Evolutionary conservation across 2,797 vertebrate species (phyloP).

Genomic region (Mus caroli): DNA sequence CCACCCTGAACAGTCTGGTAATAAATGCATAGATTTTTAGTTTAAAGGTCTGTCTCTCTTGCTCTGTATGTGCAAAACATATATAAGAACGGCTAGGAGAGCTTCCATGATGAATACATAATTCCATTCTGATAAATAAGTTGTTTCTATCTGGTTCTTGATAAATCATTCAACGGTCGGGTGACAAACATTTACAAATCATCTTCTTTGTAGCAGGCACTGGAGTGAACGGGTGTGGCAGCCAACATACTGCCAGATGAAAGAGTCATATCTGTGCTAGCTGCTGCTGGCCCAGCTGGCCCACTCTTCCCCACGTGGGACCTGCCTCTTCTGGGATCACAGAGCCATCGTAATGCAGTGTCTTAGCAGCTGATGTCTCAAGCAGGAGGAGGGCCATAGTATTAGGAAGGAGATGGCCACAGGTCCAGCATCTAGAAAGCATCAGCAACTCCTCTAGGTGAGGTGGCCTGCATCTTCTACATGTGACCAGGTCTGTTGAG

Average conservation of each 20-base stretch:
- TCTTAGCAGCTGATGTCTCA: constrained; percentile 34
- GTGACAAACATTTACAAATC: not conserved
- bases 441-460: not conserved
- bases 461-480: not conserved
- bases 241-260: not conserved
- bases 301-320: not conserved
- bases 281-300: constrained; percentile 27
- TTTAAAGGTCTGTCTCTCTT: not conserved
- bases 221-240: not conserved
- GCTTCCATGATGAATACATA: not conserved
- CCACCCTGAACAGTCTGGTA: not conserved
- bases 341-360: not conserved
- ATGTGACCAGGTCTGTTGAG: not conserved
- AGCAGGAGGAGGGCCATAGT: not conserved
- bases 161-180: constrained; percentile 2
- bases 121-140: not conserved
- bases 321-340: constrained; percentile 14
- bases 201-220: not conserved
- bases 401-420: not conserved
- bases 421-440: not conserved
- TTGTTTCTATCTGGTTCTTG: constrained; percentile 47
- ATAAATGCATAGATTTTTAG: not conserved
- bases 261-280: not conserved
- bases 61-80: not conserved
- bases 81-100: not conserved